phyloP scores from a whole-genome alignment of 2,113 vertebrate species.

The Cnemophilus loriae region DNA sequence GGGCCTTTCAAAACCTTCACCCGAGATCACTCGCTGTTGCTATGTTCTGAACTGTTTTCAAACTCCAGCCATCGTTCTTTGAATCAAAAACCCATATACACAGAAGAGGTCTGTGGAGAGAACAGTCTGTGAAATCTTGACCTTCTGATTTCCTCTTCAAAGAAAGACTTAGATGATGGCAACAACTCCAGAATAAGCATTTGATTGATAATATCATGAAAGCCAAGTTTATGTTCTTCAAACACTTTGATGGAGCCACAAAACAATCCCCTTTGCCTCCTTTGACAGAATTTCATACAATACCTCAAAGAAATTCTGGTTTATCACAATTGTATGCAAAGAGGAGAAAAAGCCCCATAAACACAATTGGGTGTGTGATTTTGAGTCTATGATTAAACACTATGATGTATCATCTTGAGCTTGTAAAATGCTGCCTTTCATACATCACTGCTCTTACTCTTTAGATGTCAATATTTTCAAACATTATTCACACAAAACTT shows the following conservation, averaged over 20 bases:
- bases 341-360: not conserved
- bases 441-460: not conserved
- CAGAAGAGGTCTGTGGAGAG: not conserved
- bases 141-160: not conserved
- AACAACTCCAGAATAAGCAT: not conserved
- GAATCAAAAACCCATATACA: not conserved
- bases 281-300: conserved; percentile 39
- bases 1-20: not conserved
- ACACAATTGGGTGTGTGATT: conserved; percentile 22
- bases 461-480: not conserved
- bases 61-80: not conserved
- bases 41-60: not conserved
- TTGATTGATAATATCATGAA: not conserved
- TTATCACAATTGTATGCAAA: conserved; percentile 31
- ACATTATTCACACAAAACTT: not conserved
- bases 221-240: conserved; percentile 14
- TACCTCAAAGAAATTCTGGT: conserved; percentile 44
- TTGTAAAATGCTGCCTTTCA: not conserved
- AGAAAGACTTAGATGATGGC: not conserved
- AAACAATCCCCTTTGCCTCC: not conserved
- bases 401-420: not conserved
- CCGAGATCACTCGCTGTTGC: not conserved
- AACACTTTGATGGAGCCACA: not conserved
- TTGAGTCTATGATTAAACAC: conserved; percentile 36
- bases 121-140: not conserved